Evolutionary conservation across 2,888 invertebrate genomes (phyloP).

Genomic region (Tyria jacobaeae): DNA sequence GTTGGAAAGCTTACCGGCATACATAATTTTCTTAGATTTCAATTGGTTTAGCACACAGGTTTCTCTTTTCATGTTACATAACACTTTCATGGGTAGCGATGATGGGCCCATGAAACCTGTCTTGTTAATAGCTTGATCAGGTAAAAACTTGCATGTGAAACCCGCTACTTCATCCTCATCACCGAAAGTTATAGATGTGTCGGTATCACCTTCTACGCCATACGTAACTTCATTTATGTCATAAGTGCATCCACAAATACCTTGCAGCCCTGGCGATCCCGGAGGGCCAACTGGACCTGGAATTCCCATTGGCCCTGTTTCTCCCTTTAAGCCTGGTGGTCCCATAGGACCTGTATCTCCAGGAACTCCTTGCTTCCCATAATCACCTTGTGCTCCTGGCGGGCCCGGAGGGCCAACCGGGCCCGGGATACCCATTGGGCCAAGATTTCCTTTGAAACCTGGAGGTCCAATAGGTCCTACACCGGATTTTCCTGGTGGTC

Average conservation of each 20-base stretch:
- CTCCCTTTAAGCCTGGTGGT: conserved; percentile 8
- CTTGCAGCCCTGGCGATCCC: conserved; percentile 12
- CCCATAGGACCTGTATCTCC: conserved; percentile 11
- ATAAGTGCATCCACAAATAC: not conserved
- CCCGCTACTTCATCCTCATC: not conserved
- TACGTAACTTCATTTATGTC: not conserved
- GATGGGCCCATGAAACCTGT: conserved; percentile 11
- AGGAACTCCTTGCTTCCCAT: not conserved
- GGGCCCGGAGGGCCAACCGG: not conserved
- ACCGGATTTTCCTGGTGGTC: not conserved
- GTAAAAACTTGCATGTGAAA: not conserved
- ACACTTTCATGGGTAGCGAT: conserved; percentile 2
- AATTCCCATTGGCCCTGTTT: not conserved
- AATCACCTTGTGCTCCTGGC: not conserved
- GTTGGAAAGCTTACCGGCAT: not conserved
- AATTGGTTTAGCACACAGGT: conserved; percentile 16
- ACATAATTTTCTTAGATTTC: not conserved
- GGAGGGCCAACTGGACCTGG: conserved; percentile 12
- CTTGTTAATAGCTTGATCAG: not conserved
- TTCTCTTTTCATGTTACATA: conserved; percentile 19
- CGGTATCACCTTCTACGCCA: not conserved
- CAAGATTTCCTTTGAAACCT: not conserved
- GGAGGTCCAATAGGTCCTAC: not conserved
- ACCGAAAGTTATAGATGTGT: not conserved
- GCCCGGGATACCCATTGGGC: conserved; percentile 2